Evolutionary conservation across 2,888 invertebrate species (phyloP).

Genomic region (Neoaliturus tenellus): DNA sequence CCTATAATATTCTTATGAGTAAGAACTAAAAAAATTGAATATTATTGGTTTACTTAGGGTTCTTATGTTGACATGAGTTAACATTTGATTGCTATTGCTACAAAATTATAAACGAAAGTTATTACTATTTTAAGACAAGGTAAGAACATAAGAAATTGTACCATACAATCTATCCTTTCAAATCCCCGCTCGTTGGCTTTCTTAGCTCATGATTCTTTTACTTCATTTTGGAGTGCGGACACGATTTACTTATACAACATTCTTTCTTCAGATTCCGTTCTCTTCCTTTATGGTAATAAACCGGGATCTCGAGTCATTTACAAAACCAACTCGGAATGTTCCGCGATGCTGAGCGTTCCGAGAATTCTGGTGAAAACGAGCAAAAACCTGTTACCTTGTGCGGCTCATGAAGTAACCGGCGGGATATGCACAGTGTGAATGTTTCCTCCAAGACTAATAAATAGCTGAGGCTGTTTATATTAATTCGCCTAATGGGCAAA

Average conservation of each 20-base stretch:
- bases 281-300: constrained; percentile 14
- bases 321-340: not conserved
- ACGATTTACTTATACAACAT: not conserved
- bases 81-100: too few relatives aligned
- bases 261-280: not conserved
- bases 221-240: not conserved
- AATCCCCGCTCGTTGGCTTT: too few relatives aligned
- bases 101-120: too few relatives aligned
- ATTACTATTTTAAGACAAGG: too few relatives aligned
- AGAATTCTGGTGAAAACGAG: constrained; percentile 15
- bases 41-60: too few relatives aligned
- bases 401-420: not conserved
- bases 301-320: constrained; percentile 8
- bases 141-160: too few relatives aligned
- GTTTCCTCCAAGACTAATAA: not conserved
- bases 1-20: too few relatives aligned
- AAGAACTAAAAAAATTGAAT: too few relatives aligned
- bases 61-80: too few relatives aligned
- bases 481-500: not conserved
- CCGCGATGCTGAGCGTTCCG: not conserved
- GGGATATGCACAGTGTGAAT: not conserved
- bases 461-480: not conserved
- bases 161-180: too few relatives aligned
- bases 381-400: not conserved
- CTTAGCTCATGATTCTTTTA: too few relatives aligned